Percentiles rank a stretch among this genome's conserved stretches.
Conservation (phyloP, 1,140 invertebrate species). For the Epicauta chinensis region DNA sequence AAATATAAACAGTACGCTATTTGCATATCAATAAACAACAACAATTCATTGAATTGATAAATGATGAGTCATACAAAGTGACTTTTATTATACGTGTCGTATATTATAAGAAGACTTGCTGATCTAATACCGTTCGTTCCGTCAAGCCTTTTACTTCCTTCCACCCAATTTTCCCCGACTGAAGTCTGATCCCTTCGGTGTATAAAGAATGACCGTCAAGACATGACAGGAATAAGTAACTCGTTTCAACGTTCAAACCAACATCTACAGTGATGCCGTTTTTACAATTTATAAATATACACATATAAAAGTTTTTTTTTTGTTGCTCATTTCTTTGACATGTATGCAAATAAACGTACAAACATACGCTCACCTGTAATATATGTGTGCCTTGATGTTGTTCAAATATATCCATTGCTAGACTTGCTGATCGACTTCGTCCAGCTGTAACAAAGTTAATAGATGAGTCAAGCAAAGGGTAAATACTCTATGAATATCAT, state of each 20-base stretch:
- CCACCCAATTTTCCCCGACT: slow-evolving; percentile 32
- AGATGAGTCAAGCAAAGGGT: slow-evolving; percentile 14
- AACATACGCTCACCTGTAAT: slow-evolving; percentile 70
- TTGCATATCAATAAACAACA: not conserved
- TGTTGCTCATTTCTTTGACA: slow-evolving; percentile 28
- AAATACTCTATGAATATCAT: slow-evolving; percentile 6
- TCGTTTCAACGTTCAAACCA: slow-evolving; percentile 10
- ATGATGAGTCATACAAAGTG: slow-evolving; percentile 14
- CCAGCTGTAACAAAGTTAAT: slow-evolving; percentile 57
- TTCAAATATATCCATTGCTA: slow-evolving; percentile 85
- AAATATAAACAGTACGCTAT: not conserved
- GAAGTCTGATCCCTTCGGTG: slow-evolving; percentile 38
- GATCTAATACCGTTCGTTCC: slow-evolving; percentile 18
- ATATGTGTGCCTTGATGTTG: slow-evolving; percentile 97
- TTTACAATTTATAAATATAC: not conserved
- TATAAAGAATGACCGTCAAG: slow-evolving; percentile 43
- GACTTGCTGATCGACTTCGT: slow-evolving; percentile 56
- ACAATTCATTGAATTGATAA: slow-evolving; percentile 1
- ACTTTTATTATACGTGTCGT: slow-evolving; percentile 17
- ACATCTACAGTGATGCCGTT: not conserved
- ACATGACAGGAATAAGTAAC: slow-evolving; percentile 42
- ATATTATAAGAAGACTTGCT: slow-evolving; percentile 18
- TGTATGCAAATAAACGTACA: slow-evolving; percentile 13
- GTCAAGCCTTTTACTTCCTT: slow-evolving; percentile 29
- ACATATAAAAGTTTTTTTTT: not conserved